Percentiles rank a stretch among this genome's conserved stretches.
These are phyloP conservation scores for Abscondita cerata DNA, from an alignment of 2,888 invertebrate species.

Conservation along the genomic window DNA sequence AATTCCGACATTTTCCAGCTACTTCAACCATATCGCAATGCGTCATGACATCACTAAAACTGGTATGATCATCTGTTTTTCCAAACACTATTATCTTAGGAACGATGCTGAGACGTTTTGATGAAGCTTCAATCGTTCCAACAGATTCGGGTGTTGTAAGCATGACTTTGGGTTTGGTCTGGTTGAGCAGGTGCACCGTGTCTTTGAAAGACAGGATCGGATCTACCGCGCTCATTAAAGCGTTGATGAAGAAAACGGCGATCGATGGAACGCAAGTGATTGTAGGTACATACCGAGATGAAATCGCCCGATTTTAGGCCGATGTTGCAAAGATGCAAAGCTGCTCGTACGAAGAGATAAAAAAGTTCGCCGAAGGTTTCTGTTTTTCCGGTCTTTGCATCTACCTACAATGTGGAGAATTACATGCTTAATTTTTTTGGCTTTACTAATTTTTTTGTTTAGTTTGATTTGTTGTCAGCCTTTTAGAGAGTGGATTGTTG, in stretches of 20 bases:
- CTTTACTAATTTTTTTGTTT: too few species aligned
- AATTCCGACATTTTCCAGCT: constrained; percentile 48
- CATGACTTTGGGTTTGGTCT: background rate
- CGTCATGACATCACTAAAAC: background rate
- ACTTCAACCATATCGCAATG: background rate
- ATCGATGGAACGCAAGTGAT: constrained; percentile 2
- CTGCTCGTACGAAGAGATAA: constrained; percentile 33
- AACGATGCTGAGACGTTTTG: background rate
- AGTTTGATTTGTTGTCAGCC: too few species aligned
- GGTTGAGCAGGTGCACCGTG: background rate
- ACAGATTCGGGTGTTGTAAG: background rate
- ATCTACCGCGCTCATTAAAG: background rate
- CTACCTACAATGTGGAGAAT: constrained; percentile 9
- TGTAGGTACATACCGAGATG: constrained; percentile 21
- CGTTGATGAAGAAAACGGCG: background rate
- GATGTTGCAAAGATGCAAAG: constrained; percentile 32
- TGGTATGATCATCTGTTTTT: background rate
- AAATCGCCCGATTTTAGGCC: constrained; percentile 59
- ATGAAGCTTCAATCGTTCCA: background rate
- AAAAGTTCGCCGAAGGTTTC: constrained; percentile 55
- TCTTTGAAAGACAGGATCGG: background rate
- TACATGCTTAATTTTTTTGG: too few species aligned
- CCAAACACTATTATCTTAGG: background rate
- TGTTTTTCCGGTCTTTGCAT: constrained; percentile 14
- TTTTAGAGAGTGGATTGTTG: too few species aligned